phyloP scores from a whole-genome alignment of 92 coral and sea anemone species.

The Bergia puertoricense region DNA sequence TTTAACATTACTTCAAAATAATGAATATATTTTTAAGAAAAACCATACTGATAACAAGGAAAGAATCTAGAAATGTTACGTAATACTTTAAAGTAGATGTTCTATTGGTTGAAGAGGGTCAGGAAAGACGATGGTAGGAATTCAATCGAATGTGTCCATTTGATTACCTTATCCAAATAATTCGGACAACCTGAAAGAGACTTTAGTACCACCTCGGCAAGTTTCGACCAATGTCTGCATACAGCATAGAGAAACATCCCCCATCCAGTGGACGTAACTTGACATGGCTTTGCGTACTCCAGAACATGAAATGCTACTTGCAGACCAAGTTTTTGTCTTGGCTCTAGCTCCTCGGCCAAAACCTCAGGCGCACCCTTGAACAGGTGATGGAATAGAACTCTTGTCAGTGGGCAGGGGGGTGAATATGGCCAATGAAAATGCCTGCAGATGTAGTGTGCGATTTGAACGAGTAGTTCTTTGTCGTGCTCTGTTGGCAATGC shows the following conservation, averaged over 20 bases:
- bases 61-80: no score
- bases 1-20: no score
- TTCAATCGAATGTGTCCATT: neutral
- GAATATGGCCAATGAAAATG: conserved; percentile 34
- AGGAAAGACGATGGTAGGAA: no score
- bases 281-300: conserved; percentile 32
- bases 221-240: conserved; percentile 77
- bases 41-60: no score
- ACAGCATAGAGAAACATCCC: conserved; percentile 66
- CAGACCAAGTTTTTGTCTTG: conserved; percentile 42
- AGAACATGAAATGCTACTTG: conserved; percentile 47
- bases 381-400: conserved; percentile 67
- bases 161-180: conserved; percentile 58
- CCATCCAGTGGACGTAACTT: conserved; percentile 40
- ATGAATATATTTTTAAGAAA: no score
- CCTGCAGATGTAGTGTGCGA: conserved; percentile 42
- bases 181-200: conserved; percentile 54
- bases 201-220: conserved; percentile 70
- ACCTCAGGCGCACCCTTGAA: conserved; percentile 56
- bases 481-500: conserved; percentile 52
- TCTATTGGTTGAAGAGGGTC: no score
- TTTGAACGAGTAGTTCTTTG: conserved; percentile 34
- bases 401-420: conserved; percentile 57
- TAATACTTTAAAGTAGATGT: no score
- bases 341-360: conserved; percentile 24